Conservation (phyloP, 2,113 vertebrate species). For the Plotosus lineatus region DNA sequence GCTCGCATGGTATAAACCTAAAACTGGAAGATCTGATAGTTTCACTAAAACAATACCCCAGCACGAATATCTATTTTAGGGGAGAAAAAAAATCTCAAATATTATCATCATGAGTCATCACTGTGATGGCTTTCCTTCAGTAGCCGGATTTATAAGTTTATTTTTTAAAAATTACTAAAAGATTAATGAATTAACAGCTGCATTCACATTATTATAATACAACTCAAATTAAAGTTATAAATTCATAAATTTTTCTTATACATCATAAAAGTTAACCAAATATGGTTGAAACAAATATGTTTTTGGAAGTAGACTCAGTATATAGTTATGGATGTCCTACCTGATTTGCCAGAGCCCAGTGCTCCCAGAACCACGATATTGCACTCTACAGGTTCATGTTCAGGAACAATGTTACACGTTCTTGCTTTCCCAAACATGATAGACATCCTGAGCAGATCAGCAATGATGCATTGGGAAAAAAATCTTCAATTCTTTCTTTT, state of each 20-base stretch:
- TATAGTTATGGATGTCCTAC: slow-evolving; percentile 58
- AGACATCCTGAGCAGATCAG: slow-evolving; percentile 68
- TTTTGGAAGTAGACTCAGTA: background rate
- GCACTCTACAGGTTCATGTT: slow-evolving; percentile 72
- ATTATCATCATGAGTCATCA: background rate
- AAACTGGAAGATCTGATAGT: background rate
- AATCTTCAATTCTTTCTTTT: background rate
- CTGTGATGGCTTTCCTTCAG: background rate
- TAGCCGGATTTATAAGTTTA: background rate
- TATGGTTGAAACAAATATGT: background rate
- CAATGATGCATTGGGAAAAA: background rate
- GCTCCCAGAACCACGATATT: slow-evolving; percentile 85
- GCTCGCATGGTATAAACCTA: background rate
- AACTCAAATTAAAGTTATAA: background rate
- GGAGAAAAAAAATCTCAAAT: background rate
- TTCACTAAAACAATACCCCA: background rate
- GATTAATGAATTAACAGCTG: background rate
- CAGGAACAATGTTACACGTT: slow-evolving; percentile 51
- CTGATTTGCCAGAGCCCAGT: slow-evolving; percentile 84
- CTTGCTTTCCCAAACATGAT: slow-evolving; percentile 85
- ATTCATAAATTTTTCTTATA: background rate
- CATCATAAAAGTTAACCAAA: background rate
- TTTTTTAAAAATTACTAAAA: background rate
- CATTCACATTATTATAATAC: background rate
- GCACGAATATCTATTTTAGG: background rate